Base-by-base conservation (phyloP, 2,797 vertebrate genomes). In the Oreonectes daqikongensis region DNA sequence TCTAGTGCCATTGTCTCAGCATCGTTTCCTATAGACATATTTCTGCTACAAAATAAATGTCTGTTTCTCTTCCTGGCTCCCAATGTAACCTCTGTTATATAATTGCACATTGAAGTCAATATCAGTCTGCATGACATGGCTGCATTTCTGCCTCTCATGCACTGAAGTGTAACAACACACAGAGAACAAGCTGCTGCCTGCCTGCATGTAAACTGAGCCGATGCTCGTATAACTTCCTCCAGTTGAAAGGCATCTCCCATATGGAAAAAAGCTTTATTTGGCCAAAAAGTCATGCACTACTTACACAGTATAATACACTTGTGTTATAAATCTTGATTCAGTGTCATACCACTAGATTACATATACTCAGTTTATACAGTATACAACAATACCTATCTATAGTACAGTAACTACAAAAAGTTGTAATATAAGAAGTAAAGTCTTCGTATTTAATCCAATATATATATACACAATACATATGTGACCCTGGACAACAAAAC, bases 61-160 rank as follows among this genome's bases (percentile, higher is more conserved):
- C 50, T 28, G 12, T 40, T 66, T 66, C 50, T 46, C 15, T 46
- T 18, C 15, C 15, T 2, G 52, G 14, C 12, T 68, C 11, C 2
- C 53, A 14, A 60, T 59, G 28, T 35, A 75, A 75, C 53, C 50
- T 32, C 24, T 3, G 30, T 80, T 60, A 61, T 82, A 79, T 90
- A 91, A 90, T 81, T 69, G 57, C 26, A 40, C 17, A 44, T 3
- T 60, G 22, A 65, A 82, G 68, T 77, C 66, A 86, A 88, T 85
- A 86, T 82, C 85, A 67, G 76, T 74, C 85, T 59, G 75, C 78
- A 81, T 79, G 74, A 86, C 67, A 61, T 52, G 72, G 60, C 78
- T 77, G 79, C 86, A 86, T 86, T 87, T 86, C 82, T 84, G 79
- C 84, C 82, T 82, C 81, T 82, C 80, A 84, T 86, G 61, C 77